These are phyloP conservation scores for Protobothrops flavoviridis DNA, from an alignment of 2,113 vertebrate species.

Conservation along the genomic window DNA sequence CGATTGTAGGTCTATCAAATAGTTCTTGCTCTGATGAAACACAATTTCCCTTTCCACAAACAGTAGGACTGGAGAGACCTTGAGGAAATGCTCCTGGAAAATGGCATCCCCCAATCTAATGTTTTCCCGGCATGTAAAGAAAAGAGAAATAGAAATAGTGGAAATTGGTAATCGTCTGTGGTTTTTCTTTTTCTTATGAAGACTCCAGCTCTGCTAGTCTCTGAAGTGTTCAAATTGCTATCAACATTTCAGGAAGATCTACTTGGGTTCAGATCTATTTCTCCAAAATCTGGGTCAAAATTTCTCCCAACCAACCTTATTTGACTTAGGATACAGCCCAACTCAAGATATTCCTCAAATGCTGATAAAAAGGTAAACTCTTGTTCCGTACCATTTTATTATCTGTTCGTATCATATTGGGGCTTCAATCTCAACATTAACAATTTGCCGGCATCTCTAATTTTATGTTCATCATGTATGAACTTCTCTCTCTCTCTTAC, in stretches of 20 bases:
- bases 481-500: background rate
- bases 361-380: slow-evolving; percentile 34
- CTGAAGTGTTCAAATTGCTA: background rate
- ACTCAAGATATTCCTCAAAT: background rate
- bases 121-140: background rate
- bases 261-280: background rate
- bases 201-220: background rate
- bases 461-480: background rate
- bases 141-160: background rate
- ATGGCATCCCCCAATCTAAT: background rate
- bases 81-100: background rate
- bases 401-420: slow-evolving; percentile 3
- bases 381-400: slow-evolving; percentile 59
- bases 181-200: background rate
- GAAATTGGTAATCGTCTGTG: background rate
- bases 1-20: background rate
- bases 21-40: background rate
- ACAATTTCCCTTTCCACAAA: background rate
- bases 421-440: background rate
- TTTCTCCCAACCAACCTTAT: background rate
- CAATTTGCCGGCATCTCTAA: slow-evolving; percentile 19
- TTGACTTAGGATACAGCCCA: background rate
- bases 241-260: background rate
- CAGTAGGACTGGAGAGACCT: background rate
- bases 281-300: background rate